Base-by-base conservation (phyloP, 2,113 vertebrate species). In the Syngnathus typhle region DNA sequence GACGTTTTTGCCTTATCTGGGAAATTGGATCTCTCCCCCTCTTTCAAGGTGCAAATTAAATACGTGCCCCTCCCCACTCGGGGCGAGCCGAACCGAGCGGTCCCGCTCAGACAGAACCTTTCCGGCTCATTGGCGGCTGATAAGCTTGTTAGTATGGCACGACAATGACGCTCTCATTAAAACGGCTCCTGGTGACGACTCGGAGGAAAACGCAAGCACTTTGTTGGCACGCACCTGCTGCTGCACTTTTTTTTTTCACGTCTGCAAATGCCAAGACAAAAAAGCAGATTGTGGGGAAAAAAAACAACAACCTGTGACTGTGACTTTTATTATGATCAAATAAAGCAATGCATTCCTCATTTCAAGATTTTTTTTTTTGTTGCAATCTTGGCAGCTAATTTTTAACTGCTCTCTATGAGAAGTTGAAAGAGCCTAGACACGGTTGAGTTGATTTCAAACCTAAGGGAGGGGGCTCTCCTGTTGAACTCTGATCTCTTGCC, bases 371-470 rank as follows among this genome's bases (percentile, higher is more conserved):
- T 32, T 32, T 32, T 32, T 32, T 32, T 32, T 32, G 3, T 32
- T 32, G 27, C 3, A 32, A 32, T 73, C 21, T 23, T 43, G 23
- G 39, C 11, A 1, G 76, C 74, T 81, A 86, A 86, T 86, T 72
- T 76, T 72, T 84, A 84, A 87, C 84, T 80, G 61, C 70, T 83
- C 64, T 72, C 74, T 65, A 21, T 13, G 73, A 76, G 80, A 80
- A 73, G 59, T 63, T 67, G 80, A 82, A 84, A 84, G 84, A 83
- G 77, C 75, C 75, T 74, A 44, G 68, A 69, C 79, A 78, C 60
- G 79, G 81, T 54, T 6, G 39, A 71, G 78, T 81, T 84, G 23
- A 74, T 79, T 77, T 82, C 70, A 79, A 69, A 55, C 75, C 62
- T 16, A 67, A 77, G 64, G 64, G 63, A 65, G 72, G 71, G 49